phyloP scores from a whole-genome alignment of 2,888 invertebrate species.

The Cryptus viduatorius region DNA sequence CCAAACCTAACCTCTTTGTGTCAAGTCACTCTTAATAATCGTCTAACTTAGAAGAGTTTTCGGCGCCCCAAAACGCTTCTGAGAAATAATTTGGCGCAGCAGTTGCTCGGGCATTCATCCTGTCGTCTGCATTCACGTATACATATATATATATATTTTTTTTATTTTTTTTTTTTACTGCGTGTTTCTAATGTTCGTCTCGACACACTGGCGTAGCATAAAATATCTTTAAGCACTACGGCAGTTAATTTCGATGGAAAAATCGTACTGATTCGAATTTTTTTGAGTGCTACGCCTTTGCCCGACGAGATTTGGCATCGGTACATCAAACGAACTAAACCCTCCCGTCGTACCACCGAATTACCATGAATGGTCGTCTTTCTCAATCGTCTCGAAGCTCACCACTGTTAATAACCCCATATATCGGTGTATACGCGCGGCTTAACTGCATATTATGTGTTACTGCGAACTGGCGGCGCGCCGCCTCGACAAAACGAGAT shows the following conservation, averaged over 20 bases:
- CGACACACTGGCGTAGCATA: slow-evolving; percentile 10
- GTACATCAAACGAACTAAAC: slow-evolving; percentile 50
- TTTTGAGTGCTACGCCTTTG: slow-evolving; percentile 47
- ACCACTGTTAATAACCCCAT: slow-evolving; percentile 26
- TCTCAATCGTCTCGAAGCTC: slow-evolving; percentile 55
- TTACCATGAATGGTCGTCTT: slow-evolving; percentile 69
- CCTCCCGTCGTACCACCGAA: slow-evolving; percentile 57
- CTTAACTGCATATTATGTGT: slow-evolving; percentile 37
- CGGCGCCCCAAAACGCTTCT: not conserved
- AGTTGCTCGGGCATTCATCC: slow-evolving; percentile 32
- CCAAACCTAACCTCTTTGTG: not conserved
- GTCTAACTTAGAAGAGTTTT: not conserved
- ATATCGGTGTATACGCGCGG: slow-evolving; percentile 37
- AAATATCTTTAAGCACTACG: not conserved
- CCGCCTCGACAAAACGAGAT: slow-evolving; percentile 58
- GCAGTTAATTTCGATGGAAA: too few species aligned
- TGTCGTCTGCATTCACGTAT: not conserved
- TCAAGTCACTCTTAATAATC: slow-evolving; percentile 13
- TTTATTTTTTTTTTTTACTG: too few species aligned
- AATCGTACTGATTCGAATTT: not conserved
- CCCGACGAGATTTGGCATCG: slow-evolving; percentile 5
- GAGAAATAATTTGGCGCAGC: slow-evolving; percentile 10
- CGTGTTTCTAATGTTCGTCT: not conserved
- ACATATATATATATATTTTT: not conserved
- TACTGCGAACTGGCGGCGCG: slow-evolving; percentile 25